These are phyloP conservation scores for Epsilonema sp. DNA, from an alignment of 2,888 invertebrate species.

Conservation along the genomic window DNA sequence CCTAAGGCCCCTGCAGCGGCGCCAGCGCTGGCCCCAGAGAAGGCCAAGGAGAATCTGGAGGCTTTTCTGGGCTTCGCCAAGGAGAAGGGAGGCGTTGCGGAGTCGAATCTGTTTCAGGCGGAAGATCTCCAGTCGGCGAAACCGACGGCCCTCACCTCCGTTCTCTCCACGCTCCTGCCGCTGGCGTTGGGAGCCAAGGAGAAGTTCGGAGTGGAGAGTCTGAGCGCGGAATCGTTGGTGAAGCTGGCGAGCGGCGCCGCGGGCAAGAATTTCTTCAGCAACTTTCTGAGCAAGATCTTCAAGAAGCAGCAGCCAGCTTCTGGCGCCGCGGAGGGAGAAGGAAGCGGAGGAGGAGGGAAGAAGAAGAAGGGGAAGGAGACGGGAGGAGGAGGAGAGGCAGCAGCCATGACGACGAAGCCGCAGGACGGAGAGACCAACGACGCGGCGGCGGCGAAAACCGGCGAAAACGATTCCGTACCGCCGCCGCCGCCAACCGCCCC, in stretches of 20 bases:
- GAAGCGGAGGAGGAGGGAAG: too few species aligned
- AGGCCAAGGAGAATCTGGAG: background rate
- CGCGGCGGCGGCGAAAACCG: too few species aligned
- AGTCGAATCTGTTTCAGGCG: slow-evolving; percentile 1
- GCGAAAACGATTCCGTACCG: too few species aligned
- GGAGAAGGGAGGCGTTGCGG: background rate
- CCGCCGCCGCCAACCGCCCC: too few species aligned
- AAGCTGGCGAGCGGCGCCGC: background rate
- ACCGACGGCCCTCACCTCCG: background rate
- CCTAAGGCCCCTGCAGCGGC: too few species aligned
- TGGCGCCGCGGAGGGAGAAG: too few species aligned
- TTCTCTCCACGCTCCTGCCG: background rate
- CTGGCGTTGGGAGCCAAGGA: background rate
- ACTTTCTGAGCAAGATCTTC: background rate
- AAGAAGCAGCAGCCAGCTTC: background rate
- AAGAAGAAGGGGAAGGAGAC: background rate
- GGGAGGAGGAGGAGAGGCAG: background rate
- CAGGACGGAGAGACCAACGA: too few species aligned
- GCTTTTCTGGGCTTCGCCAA: slow-evolving; percentile 4
- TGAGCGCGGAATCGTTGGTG: slow-evolving; percentile 1
- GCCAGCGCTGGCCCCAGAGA: too few species aligned
- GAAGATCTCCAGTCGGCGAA: background rate
- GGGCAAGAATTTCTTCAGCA: background rate
- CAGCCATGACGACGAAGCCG: too few species aligned
- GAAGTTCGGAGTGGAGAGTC: slow-evolving; percentile 3